Evolutionary conservation across 2,797 vertebrate species (phyloP), one percentile per base, ranked within the genome.

Genomic region (Prunella strophiata): DNA sequence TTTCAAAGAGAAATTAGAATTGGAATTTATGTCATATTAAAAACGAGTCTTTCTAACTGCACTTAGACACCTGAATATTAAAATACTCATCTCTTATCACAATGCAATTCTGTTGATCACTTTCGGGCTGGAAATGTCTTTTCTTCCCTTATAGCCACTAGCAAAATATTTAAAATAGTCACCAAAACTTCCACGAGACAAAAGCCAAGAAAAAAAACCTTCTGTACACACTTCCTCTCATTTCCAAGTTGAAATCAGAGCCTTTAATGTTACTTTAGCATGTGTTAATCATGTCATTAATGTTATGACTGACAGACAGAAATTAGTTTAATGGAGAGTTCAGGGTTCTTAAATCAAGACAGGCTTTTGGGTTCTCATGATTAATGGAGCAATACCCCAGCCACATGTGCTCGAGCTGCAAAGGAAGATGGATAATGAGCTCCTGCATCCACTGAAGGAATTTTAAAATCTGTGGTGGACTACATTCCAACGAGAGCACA

Each of bases 281-380:
- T 48, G 82, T 89, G 89, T 93, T 94, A 96, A 91, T 96, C 78
- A 72, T 80, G 75, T 45, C 72, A 62, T 94, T 96, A 92, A 91
- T 91, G 75, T 77, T 89, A 83, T 89, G 82, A 96, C 61, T 93
- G 91, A 91, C 77, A 88, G 81, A 65, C 34, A 89, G 86, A 83
- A 92, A 95, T 91, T 93, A 92, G 78, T 88, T 96, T 88, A 94
- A 93, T 77, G 72, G 89, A 91, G 89, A 96, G 85, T 66, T 92
- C 89, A 88, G 79, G 68, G 75, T 96, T 68, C 93, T 92, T 97
- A 97, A 96, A 95, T 93, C 91, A 94, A 77, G 93, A 68, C 81
- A 89, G 92, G 75, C 72, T 95, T 97, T 95, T 95, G 84, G 91
- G 91, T 91, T 89, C 92, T 89, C 65, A 34, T 93, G 87, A 96